phyloP scores from a whole-genome alignment of 2,888 invertebrate genomes.

The Lasioglossum calceatum region DNA sequence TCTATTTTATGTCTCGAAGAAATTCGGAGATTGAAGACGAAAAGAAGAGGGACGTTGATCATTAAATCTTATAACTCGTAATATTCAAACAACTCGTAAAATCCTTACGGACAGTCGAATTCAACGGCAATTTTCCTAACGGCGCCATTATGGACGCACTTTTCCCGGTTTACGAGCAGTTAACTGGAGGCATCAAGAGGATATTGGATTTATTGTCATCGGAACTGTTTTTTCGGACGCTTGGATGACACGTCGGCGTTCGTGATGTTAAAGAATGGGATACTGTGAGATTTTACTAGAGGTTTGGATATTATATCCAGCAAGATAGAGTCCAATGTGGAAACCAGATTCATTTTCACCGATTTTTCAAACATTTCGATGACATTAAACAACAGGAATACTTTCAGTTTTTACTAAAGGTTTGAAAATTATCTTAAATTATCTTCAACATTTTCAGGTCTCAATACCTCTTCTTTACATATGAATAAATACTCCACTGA shows the following conservation, averaged over 20 bases:
- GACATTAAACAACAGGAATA: not conserved
- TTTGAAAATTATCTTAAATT: not conserved
- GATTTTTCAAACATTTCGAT: not conserved
- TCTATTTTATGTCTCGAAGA: constrained; percentile 52
- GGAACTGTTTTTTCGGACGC: constrained; percentile 30
- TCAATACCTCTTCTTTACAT: not conserved
- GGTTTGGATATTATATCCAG: not conserved
- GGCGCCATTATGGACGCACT: constrained; percentile 62
- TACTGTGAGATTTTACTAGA: not conserved
- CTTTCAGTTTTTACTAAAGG: not conserved
- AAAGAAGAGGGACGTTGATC: constrained; percentile 35
- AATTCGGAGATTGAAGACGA: constrained; percentile 30
- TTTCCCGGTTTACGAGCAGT: constrained; percentile 64
- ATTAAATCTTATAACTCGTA: constrained; percentile 67
- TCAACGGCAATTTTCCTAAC: constrained; percentile 70
- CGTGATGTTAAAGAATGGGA: not conserved
- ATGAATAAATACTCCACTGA: not conserved
- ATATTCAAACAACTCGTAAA: constrained; percentile 70
- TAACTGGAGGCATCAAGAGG: constrained; percentile 43
- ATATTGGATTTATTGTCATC: constrained; percentile 61
- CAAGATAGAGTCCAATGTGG: not conserved
- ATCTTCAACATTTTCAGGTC: not conserved
- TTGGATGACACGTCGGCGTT: not conserved
- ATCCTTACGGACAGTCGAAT: constrained; percentile 53
- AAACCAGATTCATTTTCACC: not conserved